Percentiles rank a stretch among this genome's conserved stretches.
Evolutionary conservation across 2,113 vertebrate species (phyloP).

Genomic region (Salminus brasiliensis): DNA sequence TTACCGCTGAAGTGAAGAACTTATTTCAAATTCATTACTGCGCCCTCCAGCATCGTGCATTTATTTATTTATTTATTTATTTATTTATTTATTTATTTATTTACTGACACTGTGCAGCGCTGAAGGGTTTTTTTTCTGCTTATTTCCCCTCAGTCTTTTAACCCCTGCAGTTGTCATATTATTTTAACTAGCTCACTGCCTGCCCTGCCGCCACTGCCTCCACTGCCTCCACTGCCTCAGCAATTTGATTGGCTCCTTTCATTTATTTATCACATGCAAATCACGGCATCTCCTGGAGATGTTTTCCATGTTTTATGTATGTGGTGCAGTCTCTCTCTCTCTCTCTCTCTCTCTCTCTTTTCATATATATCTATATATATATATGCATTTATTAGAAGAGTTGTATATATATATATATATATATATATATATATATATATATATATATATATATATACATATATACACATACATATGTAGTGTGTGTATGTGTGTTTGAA

Average conservation of each 20-base stretch:
- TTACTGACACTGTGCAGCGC: neutral
- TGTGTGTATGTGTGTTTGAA: slow-evolving; percentile 49
- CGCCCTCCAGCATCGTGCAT: slow-evolving; percentile 55
- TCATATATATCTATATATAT: no score
- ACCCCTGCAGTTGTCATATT: slow-evolving; percentile 70
- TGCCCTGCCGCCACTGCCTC: slow-evolving; percentile 54
- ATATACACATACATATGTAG: no score
- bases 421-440: no score
- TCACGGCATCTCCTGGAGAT: slow-evolving; percentile 60
- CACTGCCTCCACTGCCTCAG: slow-evolving; percentile 49
- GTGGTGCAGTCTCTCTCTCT: slow-evolving; percentile 17
- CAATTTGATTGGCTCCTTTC: slow-evolving; percentile 66
- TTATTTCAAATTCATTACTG: slow-evolving; percentile 92
- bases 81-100: slow-evolving; percentile 30
- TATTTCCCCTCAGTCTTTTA: slow-evolving; percentile 38
- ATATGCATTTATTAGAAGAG: no score
- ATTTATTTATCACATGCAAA: slow-evolving; percentile 82
- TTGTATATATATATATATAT: no score
- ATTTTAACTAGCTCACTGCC: slow-evolving; percentile 81
- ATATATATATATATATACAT: no score
- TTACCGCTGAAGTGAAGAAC: slow-evolving; percentile 92
- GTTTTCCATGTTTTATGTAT: slow-evolving; percentile 52
- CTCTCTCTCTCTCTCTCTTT: no score
- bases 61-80: slow-evolving; percentile 26
- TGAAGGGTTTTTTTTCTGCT: neutral